Percentiles rank a stretch among this genome's conserved stretches.
Evolutionary conservation across 2,888 invertebrate species (phyloP).

Genomic region (Phrixothrix hirtus): DNA sequence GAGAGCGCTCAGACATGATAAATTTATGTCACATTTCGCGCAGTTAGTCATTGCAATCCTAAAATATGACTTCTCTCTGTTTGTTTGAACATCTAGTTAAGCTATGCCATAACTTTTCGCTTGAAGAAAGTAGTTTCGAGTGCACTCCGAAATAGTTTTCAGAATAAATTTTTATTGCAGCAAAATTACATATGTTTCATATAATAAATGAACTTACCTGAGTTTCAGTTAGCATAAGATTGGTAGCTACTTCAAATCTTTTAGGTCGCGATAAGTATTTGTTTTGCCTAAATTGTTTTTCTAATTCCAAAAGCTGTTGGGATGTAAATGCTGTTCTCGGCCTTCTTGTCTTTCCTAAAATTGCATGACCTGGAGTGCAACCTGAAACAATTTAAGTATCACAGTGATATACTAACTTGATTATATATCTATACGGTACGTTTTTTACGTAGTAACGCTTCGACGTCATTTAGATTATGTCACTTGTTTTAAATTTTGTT

Average conservation of each 20-base stretch:
- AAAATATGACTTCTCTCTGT: conserved; percentile 56
- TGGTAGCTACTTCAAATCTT: conserved; percentile 97
- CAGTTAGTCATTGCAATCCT: conserved; percentile 55
- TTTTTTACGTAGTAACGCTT: too few relatives aligned
- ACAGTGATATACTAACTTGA: not conserved
- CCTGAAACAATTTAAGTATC: conserved; percentile 51
- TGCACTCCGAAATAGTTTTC: conserved; percentile 22
- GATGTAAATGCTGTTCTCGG: conserved; percentile 98
- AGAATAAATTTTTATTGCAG: not conserved
- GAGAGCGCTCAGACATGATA: conserved; percentile 45
- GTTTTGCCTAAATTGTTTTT: conserved; percentile 98
- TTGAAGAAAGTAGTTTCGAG: conserved; percentile 39
- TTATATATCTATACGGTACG: too few relatives aligned
- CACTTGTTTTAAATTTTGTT: too few relatives aligned
- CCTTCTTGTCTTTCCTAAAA: conserved; percentile 83
- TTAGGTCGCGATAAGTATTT: conserved; percentile 98
- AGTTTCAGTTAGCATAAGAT: conserved; percentile 96
- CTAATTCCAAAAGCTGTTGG: conserved; percentile 95
- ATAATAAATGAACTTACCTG: too few relatives aligned
- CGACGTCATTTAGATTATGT: too few relatives aligned
- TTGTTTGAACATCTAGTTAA: conserved; percentile 52
- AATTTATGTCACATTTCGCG: conserved; percentile 52
- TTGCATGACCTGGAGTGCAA: conserved; percentile 72
- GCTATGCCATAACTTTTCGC: conserved; percentile 37
- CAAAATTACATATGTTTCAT: not conserved